Base-by-base conservation (phyloP, 1,140 invertebrate species). In the Antheraea mylitta region DNA sequence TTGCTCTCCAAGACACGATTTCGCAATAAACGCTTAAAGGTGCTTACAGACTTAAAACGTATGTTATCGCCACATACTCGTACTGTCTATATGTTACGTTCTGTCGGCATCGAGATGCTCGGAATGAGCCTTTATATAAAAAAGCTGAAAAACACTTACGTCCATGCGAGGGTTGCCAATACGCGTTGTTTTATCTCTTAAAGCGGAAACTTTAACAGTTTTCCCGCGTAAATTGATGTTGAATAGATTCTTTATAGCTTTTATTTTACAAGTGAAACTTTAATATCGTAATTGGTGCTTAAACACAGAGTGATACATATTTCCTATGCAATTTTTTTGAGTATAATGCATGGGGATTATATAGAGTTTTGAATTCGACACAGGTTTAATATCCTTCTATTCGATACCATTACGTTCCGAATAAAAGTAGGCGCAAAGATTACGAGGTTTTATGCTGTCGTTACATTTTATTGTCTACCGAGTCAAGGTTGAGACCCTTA, bases 1-100 rank as follows among this genome's bases (percentile, higher is more conserved):
- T 81, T 66, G 48, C 66, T 64, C 58, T 38, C 59, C 64, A 58
- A 70, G 67, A 82, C 80, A 82, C 66, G 78, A 59, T 72, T 82
- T 78, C 70, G 72, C 74, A 82, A 80, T 82, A 78, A 73, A 65
- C 36, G 19, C 61, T 42, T 58, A 22, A 37, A 66, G 65, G 18
- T 58, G 48, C 36, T 19, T 66, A 18, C n/a, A 58, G 53, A 22
- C 36, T 66, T 19, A 19, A 16, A 53, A n/a, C 16, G 45, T 16
- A 13, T 53, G 16, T 53, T 53, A 53, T 53, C 45, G 45, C 45
- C 45, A 53, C 45, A 53, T 53, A 53, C 45, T 53, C 45, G 16
- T 53, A 53, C 45, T 53, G 45, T 16, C 45, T 53, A 53, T 53
- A 13, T 53, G 13, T 53, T 53, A 53, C 45, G 45, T 13, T 53